Conservation (phyloP, 1,140 invertebrate genomes). For the Pentalonia nigronervosa region DNA sequence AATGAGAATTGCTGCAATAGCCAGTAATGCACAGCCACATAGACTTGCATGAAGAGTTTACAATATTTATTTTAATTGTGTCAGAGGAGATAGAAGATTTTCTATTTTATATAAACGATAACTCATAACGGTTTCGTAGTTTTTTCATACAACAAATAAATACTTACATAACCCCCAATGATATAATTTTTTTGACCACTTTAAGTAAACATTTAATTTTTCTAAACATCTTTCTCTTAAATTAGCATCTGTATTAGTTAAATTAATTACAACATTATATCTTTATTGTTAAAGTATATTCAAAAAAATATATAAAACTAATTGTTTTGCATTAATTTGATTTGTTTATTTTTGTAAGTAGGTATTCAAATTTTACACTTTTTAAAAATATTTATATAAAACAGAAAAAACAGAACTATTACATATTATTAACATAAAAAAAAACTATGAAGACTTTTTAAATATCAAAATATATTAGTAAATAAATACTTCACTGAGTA, state of each 20-base stretch:
- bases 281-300: neutral
- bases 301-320: neutral
- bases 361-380: neutral
- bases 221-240: too few species aligned
- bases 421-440: neutral
- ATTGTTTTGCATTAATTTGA: neutral
- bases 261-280: neutral
- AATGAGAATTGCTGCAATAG: too few species aligned
- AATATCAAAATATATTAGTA: neutral
- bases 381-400: conserved; percentile 1
- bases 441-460: neutral
- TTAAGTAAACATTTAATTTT: too few species aligned
- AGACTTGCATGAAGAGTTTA: too few species aligned
- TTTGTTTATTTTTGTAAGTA: neutral
- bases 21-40: too few species aligned
- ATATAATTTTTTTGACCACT: too few species aligned
- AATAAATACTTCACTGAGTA: neutral
- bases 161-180: too few species aligned
- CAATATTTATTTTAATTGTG: too few species aligned
- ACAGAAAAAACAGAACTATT: neutral
- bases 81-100: too few species aligned
- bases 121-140: too few species aligned
- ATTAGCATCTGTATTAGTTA: neutral
- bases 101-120: too few species aligned
- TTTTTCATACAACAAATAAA: too few species aligned